Conservation (phyloP, 1,140 invertebrate species). For the Orius insidiosus region DNA sequence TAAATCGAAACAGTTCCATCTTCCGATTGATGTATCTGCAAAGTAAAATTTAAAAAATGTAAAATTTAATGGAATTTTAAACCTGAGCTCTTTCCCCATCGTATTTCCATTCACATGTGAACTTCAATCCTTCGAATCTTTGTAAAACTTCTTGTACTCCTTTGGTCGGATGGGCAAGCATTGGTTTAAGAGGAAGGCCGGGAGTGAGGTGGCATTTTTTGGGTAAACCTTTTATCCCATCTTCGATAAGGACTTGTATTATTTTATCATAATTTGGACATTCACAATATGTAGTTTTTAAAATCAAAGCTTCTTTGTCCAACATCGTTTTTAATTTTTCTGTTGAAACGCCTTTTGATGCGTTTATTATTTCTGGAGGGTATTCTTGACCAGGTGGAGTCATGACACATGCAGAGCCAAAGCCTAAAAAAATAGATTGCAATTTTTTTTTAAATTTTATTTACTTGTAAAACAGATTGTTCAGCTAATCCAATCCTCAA, state of each 20-base stretch:
- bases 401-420: conserved; percentile 65
- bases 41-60: conserved; percentile 10
- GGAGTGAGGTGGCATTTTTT: conserved; percentile 75
- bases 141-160: conserved; percentile 78
- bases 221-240: conserved; percentile 64
- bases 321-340: conserved; percentile 66
- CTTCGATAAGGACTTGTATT: conserved; percentile 58
- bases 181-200: conserved; percentile 91
- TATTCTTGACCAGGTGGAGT: conserved; percentile 50
- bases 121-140: conserved; percentile 78
- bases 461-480: conserved; percentile 73
- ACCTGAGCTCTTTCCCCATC: conserved; percentile 97
- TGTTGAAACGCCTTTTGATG: conserved; percentile 36
- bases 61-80: conserved; percentile 15
- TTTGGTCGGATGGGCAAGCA: conserved; percentile 96
- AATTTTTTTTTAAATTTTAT: background rate
- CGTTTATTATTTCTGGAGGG: conserved; percentile 44
- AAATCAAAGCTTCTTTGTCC: conserved; percentile 54
- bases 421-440: conserved; percentile 33
- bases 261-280: conserved; percentile 91
- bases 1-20: conserved; percentile 63
- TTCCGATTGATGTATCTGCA: conserved; percentile 55
- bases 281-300: conserved; percentile 92
- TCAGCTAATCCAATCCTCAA: conserved; percentile 92
- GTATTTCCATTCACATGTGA: conserved; percentile 99